phyloP scores from a whole-genome alignment of 2,888 invertebrate genomes.

The Polymixis lichenea region DNA sequence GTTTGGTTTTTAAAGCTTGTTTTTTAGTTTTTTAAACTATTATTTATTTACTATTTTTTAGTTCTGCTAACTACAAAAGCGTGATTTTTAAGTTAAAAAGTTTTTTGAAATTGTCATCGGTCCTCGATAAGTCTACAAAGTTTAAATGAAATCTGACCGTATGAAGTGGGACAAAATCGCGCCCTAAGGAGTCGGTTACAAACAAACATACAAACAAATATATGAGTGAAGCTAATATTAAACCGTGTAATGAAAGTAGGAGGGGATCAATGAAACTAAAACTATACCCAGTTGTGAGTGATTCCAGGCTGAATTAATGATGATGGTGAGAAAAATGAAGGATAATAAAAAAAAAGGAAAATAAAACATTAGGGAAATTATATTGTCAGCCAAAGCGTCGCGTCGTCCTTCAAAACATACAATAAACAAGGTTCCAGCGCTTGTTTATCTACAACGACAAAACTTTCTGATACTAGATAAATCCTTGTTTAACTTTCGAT shows the following conservation, averaged over 20 bases:
- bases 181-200: no score
- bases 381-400: neutral
- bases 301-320: neutral
- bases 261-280: neutral
- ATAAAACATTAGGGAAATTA: neutral
- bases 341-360: neutral
- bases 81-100: no score
- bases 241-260: neutral
- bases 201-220: no score
- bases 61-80: no score
- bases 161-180: no score
- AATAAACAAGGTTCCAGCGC: slow-evolving; percentile 27
- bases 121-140: no score
- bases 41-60: no score
- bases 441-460: slow-evolving; percentile 39
- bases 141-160: no score
- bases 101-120: no score
- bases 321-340: neutral
- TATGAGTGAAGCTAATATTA: no score
- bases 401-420: neutral
- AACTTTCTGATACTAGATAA: slow-evolving; percentile 45
- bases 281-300: neutral
- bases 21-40: no score
- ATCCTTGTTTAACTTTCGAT: slow-evolving; percentile 48
- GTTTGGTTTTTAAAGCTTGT: no score